A percentile compares a stretch with the other conserved stretches of the same genome.
Evolutionary conservation across 2,888 invertebrate species (phyloP).

Genomic region (Synanthedon vespiformis): DNA sequence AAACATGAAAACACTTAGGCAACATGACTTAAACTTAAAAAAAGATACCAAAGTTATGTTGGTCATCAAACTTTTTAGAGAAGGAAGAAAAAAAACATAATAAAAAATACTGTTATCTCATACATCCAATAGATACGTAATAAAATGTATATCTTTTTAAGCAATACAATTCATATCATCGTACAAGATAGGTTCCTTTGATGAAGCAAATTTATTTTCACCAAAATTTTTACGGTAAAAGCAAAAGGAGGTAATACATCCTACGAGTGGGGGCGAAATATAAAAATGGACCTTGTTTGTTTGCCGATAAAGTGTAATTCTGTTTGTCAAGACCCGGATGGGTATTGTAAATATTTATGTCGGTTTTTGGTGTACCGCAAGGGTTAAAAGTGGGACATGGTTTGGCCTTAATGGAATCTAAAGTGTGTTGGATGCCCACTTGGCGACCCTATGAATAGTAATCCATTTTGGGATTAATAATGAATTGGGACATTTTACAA

Average conservation of each 20-base stretch:
- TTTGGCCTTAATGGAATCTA: slow-evolving; percentile 31
- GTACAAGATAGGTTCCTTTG: neutral
- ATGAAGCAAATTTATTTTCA: neutral
- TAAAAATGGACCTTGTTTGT: neutral
- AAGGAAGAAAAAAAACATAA: too few relatives aligned
- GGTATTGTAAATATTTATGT: slow-evolving; percentile 1
- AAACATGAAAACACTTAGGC: too few relatives aligned
- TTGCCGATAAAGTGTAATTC: neutral
- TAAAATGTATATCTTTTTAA: neutral
- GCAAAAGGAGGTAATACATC: neutral
- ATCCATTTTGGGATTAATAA: neutral
- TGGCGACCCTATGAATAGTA: neutral
- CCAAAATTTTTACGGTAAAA: neutral
- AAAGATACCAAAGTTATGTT: too few relatives aligned
- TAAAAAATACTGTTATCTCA: too few relatives aligned
- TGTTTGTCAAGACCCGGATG: neutral
- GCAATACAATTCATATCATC: neutral
- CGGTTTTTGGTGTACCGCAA: slow-evolving; percentile 13
- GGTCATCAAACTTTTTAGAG: too few relatives aligned
- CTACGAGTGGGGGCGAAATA: neutral
- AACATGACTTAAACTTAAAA: too few relatives aligned
- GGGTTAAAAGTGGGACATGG: slow-evolving; percentile 33
- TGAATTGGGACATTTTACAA: neutral
- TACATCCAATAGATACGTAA: too few relatives aligned
- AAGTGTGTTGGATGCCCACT: slow-evolving; percentile 11